phyloP scores from a whole-genome alignment of 2,797 vertebrate genomes.

The Fistularia tabacaria region DNA sequence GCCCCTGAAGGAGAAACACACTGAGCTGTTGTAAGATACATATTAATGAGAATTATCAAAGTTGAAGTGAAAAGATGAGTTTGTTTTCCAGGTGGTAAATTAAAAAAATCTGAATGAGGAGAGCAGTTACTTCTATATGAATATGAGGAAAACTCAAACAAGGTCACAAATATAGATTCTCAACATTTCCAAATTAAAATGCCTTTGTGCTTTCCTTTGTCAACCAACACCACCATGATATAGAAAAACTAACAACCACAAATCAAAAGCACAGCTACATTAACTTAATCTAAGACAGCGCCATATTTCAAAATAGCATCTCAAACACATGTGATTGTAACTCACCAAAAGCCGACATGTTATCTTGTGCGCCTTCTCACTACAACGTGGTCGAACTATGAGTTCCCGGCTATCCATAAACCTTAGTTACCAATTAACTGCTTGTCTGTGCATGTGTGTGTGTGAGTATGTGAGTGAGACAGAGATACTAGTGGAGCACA shows the following conservation, averaged over 20 bases:
- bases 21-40: conserved; percentile 10
- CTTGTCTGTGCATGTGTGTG: conserved; percentile 12
- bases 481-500: conserved; percentile 48
- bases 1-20: conserved; percentile 7
- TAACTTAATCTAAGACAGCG: conserved; percentile 3
- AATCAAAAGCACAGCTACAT: neutral
- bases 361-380: conserved; percentile 47
- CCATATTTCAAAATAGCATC: conserved; percentile 9
- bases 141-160: too few species aligned
- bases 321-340: conserved; percentile 40
- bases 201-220: neutral
- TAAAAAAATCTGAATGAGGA: neutral
- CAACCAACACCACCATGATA: conserved; percentile 1
- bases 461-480: neutral
- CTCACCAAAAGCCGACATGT: conserved; percentile 76
- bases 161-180: too few species aligned
- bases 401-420: conserved; percentile 60
- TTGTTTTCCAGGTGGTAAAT: conserved; percentile 2
- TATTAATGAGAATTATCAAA: conserved; percentile 1
- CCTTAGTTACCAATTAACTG: conserved; percentile 68
- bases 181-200: too few species aligned
- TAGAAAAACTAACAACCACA: conserved; percentile 6
- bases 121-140: neutral
- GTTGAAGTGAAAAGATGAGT: neutral
- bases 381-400: conserved; percentile 35